A percentile compares a stretch with the other conserved stretches of the same genome.
These are phyloP conservation scores for Lasioglossum vierecki DNA, from an alignment of 2,888 invertebrate genomes.

Conservation along the genomic window DNA sequence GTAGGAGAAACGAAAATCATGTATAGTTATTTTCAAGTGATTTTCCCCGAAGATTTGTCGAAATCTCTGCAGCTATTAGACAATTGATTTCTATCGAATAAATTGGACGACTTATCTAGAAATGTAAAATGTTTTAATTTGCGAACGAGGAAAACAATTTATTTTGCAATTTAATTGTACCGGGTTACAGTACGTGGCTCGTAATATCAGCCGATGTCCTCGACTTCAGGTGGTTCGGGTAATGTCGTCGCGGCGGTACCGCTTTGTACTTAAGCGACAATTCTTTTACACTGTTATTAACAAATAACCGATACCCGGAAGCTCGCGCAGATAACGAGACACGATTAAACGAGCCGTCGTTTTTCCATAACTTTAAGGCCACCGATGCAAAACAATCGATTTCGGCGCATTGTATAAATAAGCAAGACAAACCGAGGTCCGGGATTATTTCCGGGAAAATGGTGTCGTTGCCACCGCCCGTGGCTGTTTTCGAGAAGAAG, in stretches of 20 bases:
- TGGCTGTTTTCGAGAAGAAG: neutral
- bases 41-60: neutral
- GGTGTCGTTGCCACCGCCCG: too few relatives aligned
- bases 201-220: neutral
- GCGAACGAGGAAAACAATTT: neutral
- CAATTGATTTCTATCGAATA: too few relatives aligned
- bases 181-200: neutral
- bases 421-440: neutral
- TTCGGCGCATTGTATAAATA: neutral
- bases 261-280: conserved; percentile 23
- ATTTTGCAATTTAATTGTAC: neutral
- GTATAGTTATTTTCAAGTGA: neutral
- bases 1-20: neutral
- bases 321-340: neutral
- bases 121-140: neutral
- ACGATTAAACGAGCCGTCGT: conserved; percentile 4
- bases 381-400: neutral
- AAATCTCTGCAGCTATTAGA: too few relatives aligned
- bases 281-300: neutral
- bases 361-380: conserved; percentile 38
- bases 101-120: neutral
- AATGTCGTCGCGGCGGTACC: neutral
- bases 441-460: neutral
- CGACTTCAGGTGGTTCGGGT: neutral
- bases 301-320: conserved; percentile 28